Evolutionary conservation across 2,888 invertebrate genomes (phyloP).

Genomic region (Tetramorium bicarinatum): DNA sequence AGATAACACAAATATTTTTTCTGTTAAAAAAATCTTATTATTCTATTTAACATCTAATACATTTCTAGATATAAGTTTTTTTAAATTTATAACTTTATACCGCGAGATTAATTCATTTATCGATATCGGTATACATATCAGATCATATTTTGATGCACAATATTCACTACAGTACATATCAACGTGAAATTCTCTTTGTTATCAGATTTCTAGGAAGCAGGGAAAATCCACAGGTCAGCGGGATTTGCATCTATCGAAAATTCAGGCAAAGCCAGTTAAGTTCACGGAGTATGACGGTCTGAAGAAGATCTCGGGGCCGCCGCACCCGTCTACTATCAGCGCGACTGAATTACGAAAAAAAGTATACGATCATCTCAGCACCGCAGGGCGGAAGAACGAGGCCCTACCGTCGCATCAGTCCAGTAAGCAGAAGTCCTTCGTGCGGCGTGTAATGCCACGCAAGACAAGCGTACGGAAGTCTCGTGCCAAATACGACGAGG

Average conservation of each 20-base stretch:
- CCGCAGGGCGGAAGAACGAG: constrained; percentile 58
- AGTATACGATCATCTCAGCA: constrained; percentile 13
- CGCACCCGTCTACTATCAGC: constrained; percentile 65
- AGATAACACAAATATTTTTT: not conserved
- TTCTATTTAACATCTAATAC: not conserved
- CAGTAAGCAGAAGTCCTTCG: constrained; percentile 76
- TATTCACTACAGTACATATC: not conserved
- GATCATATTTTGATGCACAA: not conserved
- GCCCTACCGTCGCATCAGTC: constrained; percentile 44
- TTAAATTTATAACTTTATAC: not conserved
- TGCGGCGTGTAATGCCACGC: constrained; percentile 81
- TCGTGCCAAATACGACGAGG: constrained; percentile 87
- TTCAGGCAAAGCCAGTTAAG: constrained; percentile 75
- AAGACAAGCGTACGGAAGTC: constrained; percentile 71
- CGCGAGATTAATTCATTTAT: not conserved
- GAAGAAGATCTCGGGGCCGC: constrained; percentile 76
- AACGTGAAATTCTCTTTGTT: not conserved
- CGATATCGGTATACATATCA: not conserved
- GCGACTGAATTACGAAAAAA: constrained; percentile 68
- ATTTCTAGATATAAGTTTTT: not conserved
- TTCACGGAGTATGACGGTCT: constrained; percentile 78
- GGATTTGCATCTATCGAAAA: constrained; percentile 69
- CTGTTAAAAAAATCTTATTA: not conserved
- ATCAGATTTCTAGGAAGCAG: constrained; percentile 8
- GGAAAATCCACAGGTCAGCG: constrained; percentile 39